Conservation (phyloP, 2,888 invertebrate genomes). For the Pocota personata region DNA sequence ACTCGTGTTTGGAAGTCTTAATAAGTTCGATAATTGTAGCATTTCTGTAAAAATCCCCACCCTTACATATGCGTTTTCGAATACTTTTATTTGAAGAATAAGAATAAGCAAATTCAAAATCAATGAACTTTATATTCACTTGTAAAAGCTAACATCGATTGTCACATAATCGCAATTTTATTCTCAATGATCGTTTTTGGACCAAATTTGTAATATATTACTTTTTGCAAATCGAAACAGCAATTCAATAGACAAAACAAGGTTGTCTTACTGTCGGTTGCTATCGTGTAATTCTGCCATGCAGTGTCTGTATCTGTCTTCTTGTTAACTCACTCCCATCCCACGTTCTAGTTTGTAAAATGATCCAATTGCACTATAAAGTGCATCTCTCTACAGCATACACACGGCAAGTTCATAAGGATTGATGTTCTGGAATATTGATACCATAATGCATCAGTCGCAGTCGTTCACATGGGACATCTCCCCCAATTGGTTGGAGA, state of each 20-base stretch:
- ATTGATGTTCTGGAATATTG: conserved; percentile 26
- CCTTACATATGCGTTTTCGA: too few relatives aligned
- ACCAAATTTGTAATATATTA: neutral
- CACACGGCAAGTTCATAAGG: neutral
- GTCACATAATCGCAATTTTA: neutral
- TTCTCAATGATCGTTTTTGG: neutral
- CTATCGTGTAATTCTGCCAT: neutral
- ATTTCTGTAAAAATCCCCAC: too few relatives aligned
- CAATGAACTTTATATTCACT: neutral
- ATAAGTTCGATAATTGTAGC: too few relatives aligned
- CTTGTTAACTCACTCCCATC: neutral
- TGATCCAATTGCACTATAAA: conserved; percentile 3
- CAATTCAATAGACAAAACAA: neutral
- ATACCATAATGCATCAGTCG: conserved; percentile 30
- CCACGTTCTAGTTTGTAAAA: neutral
- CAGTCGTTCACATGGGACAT: neutral
- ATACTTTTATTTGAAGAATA: too few relatives aligned
- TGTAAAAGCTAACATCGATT: neutral
- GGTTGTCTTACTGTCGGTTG: conserved; percentile 20
- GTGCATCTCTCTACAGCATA: conserved; percentile 6
- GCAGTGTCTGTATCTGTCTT: neutral
- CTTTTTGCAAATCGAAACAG: neutral
- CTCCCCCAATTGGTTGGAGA: neutral
- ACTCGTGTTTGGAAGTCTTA: too few relatives aligned
- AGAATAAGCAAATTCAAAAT: too few relatives aligned